Evolutionary conservation across 2,113 vertebrate species (phyloP), one percentile per base, ranked within the genome.

Genomic region (Echinops telfairi): DNA sequence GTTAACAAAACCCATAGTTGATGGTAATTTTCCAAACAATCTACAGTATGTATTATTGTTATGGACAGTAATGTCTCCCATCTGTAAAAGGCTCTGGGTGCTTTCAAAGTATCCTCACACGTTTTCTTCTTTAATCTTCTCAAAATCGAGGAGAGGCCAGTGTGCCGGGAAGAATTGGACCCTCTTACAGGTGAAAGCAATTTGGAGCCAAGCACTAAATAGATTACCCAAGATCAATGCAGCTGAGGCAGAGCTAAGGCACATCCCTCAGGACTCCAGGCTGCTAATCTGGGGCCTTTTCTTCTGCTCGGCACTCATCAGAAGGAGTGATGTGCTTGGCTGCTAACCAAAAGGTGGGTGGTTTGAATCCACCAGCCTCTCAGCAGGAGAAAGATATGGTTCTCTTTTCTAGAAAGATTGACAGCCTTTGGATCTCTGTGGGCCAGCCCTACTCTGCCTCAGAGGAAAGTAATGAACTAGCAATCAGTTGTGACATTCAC

Each of bases 71-170:
- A 73, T 53, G n/a, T 43, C 22, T 38, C 27, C 29, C 20, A 14
- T 75, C 78, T 85, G 82, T 23, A 80, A 31, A 71, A 31, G 40
- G 2, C 33, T 83, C 31, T 80, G 17, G 23, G 10, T 38, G 14
- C 64, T 64, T 66, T 71, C 82, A 83, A 88, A 93, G 64, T 10
- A 4, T 40, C 53, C 53, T 64, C 78, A 66, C 23, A 38, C 6
- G 1, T 0, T 77, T 40, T 91, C 83, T 84, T 84, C 89, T 81
- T 93, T 64, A 93, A 66, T 84, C 70, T 84, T 70, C 23, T 68
- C 71, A 47, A 3, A n/a, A 58, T 29, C 53, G 3, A 0, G 0
- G 11, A 81, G 77, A 84, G 81, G 76, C 29, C 16, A 88, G 70
- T 22, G 11, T 38, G 60, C 68, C 79, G 14, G 79, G 1, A 22